Conservation (phyloP, 1,140 invertebrate genomes). For the Tetragnatha versicolor region DNA sequence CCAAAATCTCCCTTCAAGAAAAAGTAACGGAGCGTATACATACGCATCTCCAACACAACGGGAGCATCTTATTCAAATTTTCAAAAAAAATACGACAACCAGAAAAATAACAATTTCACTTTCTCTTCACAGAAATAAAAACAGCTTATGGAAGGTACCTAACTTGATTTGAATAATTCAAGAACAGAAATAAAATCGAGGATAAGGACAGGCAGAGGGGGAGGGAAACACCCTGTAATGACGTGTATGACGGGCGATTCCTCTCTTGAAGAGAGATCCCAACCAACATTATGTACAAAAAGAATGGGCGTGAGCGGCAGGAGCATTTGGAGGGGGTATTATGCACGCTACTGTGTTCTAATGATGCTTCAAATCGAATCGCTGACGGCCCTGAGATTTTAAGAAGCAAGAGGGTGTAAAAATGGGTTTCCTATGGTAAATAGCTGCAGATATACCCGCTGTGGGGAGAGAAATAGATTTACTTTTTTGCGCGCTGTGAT, state of each 20-base stretch:
- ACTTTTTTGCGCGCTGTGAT: too few species aligned
- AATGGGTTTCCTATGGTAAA: conserved; percentile 42
- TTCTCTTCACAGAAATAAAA: too few species aligned
- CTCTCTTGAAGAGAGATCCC: not conserved
- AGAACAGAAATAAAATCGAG: not conserved
- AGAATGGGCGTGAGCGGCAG: not conserved
- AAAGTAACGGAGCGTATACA: too few species aligned
- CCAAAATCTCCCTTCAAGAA: too few species aligned
- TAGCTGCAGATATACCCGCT: not conserved
- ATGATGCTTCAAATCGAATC: conserved; percentile 37
- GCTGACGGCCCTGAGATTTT: conserved; percentile 5
- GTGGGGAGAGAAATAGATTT: not conserved
- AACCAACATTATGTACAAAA: too few species aligned
- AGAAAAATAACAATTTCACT: too few species aligned
- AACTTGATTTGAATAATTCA: conserved; percentile 9
- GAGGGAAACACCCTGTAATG: not conserved
- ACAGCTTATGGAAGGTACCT: too few species aligned
- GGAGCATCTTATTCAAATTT: too few species aligned
- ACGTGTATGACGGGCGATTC: not conserved
- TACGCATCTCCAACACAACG: too few species aligned
- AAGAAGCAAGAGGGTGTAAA: conserved; percentile 5
- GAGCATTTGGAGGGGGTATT: not conserved
- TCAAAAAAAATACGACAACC: too few species aligned
- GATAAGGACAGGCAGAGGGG: not conserved
- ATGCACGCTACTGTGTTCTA: conserved; percentile 6